These are phyloP conservation scores for Pelecanoides urinatrix DNA, from an alignment of 2,113 vertebrate genomes.

Conservation along the genomic window DNA sequence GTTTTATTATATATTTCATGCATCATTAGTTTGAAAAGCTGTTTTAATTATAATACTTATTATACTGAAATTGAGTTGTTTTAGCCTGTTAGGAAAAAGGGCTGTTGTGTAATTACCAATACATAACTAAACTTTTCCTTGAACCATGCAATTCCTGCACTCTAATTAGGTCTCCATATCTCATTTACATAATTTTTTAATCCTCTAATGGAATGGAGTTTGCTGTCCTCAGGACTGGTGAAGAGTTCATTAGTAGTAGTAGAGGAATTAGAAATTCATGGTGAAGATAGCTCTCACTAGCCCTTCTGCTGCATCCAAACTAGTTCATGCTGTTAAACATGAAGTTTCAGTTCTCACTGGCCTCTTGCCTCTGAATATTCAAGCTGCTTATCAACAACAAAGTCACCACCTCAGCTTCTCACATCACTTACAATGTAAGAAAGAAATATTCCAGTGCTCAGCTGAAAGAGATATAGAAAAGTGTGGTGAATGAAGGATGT, in stretches of 20 bases:
- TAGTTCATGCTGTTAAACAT: neutral
- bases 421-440: neutral
- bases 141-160: neutral
- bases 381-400: neutral
- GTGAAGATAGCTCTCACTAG: neutral
- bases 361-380: neutral
- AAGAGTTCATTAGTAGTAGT: neutral
- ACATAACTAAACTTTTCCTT: constrained; percentile 26
- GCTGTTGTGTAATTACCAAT: constrained; percentile 22
- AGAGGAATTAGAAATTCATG: neutral
- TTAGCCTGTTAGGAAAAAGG: constrained; percentile 12
- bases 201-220: neutral
- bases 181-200: constrained; percentile 35
- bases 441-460: neutral
- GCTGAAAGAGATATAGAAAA: neutral
- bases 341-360: neutral
- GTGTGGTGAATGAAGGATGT: neutral
- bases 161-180: constrained; percentile 17
- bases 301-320: neutral
- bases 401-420: neutral
- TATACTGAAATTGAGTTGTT: constrained; percentile 31
- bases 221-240: neutral
- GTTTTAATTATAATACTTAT: constrained; percentile 40
- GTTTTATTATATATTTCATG: constrained; percentile 13
- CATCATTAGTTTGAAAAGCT: constrained; percentile 36